Base-by-base conservation (phyloP, 2,113 vertebrate species). In the Paradoxurus hermaphroditus region DNA sequence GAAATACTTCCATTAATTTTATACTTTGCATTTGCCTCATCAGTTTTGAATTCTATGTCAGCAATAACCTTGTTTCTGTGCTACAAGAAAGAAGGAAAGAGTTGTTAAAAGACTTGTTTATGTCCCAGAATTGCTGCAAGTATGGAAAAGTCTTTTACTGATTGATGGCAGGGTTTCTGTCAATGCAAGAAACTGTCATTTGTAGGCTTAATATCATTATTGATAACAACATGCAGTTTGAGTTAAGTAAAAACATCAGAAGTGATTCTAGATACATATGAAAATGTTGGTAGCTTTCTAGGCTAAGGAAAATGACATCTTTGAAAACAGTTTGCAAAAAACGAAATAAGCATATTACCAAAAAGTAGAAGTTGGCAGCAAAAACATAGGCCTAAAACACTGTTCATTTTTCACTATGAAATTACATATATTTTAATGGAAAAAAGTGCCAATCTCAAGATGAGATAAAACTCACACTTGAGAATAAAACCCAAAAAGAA, bases 1-100 rank as follows among this genome's bases (percentile, higher is more conserved):
- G 53, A 92, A 92, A 92, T 85, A 81, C 75, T 91, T 95, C 29
- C 44, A 88, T 91, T 36, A 90, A 51, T 85, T 94, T 88, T 68
- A 95, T 96, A 16, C 39, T 94, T 94, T 94, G 3, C 72, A 87
- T 63, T 90, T 94, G 82, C 79, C 94, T 87, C 36, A 63, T 56
- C 53, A 75, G n/a, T 9, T 92, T 95, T 92, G 53, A 90, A 4
- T 92, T 86, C 21, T 27, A 34, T 79, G 23, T 70, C 62, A 92
- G 88, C 73, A 87, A 41, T 92, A 79, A 51, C 53, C 68, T 93
- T 94, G 85, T 79, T 21, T 95, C 25, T 9, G 4, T 87, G 67
- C 41, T 62, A 56, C 25, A 62, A 41, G 59, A 90, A 85, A 96
- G 41, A 93, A 62, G 39, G 39, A 95, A 73, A 77, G 8, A 96